A percentile compares a stretch with the other conserved stretches of the same genome.
phyloP scores from a whole-genome alignment of 2,113 vertebrate genomes.

The Rattus rattus region DNA sequence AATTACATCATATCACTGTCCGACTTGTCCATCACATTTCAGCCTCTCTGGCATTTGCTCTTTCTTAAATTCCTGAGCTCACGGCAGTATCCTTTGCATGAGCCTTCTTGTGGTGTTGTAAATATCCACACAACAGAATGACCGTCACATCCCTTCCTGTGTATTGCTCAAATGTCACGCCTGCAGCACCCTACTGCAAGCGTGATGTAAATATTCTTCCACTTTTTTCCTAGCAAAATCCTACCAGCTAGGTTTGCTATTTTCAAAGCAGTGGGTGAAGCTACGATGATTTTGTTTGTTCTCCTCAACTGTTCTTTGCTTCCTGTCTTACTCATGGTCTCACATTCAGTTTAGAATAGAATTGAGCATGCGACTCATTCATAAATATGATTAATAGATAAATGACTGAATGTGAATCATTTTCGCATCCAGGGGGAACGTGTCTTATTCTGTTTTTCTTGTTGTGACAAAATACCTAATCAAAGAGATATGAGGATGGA shows the following conservation, averaged over 20 bases:
- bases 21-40: neutral
- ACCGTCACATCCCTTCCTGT: neutral
- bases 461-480: neutral
- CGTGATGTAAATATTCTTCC: neutral
- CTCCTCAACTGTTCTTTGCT: neutral
- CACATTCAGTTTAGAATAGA: neutral
- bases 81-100: too few relatives aligned
- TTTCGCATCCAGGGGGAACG: neutral
- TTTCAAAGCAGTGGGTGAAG: neutral
- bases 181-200: neutral
- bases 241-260: neutral
- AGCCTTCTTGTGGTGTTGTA: neutral
- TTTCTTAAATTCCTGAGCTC: neutral
- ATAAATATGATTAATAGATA: neutral
- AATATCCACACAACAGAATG: neutral
- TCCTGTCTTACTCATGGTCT: neutral
- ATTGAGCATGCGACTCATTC: neutral
- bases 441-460: neutral
- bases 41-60: neutral
- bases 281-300: neutral
- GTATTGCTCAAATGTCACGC: neutral
- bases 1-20: neutral
- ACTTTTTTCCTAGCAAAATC: neutral
- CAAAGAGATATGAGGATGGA: neutral
- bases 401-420: neutral